Percentiles rank a stretch among this genome's conserved stretches.
Conservation (phyloP, 2,113 vertebrate species). For the Prolemur simus region DNA sequence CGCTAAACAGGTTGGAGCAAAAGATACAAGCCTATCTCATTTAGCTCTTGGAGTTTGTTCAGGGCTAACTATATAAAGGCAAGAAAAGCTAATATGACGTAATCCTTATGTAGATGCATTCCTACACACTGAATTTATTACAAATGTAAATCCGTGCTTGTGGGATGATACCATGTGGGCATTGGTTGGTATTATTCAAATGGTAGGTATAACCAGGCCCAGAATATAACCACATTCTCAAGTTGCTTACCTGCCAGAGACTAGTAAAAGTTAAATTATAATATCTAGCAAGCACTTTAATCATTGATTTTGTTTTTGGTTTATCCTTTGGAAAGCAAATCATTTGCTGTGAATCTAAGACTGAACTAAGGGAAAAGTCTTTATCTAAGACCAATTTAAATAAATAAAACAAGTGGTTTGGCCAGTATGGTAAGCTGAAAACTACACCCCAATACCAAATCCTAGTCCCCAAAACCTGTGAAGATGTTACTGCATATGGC, state of each 20-base stretch:
- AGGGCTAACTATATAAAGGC: neutral
- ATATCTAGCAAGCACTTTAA: neutral
- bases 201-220: neutral
- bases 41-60: neutral
- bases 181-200: neutral
- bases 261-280: neutral
- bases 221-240: neutral
- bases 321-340: neutral
- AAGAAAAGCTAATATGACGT: neutral
- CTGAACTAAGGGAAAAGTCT: neutral
- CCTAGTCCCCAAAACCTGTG: neutral
- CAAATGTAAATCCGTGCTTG: neutral
- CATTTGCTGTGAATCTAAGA: neutral
- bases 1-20: neutral
- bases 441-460: neutral
- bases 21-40: neutral
- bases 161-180: neutral
- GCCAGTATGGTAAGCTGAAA: neutral
- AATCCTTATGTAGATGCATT: neutral
- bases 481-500: neutral
- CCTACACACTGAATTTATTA: neutral
- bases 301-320: neutral
- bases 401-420: neutral
- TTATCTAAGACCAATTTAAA: neutral
- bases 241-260: neutral